These are phyloP conservation scores for Stomatorhinus ivindoensis DNA, from an alignment of 2,113 vertebrate species.

Conservation along the genomic window DNA sequence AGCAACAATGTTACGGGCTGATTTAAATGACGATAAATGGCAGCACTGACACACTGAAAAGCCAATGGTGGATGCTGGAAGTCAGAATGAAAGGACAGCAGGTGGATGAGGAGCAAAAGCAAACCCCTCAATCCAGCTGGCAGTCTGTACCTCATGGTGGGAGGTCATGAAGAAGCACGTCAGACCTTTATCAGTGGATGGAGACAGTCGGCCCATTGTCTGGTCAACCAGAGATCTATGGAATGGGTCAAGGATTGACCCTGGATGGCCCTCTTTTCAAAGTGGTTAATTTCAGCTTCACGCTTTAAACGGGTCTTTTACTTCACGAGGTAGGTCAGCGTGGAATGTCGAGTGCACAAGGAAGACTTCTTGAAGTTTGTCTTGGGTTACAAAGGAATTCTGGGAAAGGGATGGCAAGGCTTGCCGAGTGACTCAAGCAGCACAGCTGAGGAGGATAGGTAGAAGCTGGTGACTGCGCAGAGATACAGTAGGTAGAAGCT, in stretches of 20 bases:
- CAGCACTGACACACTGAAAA: background rate
- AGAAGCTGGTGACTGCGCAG: background rate
- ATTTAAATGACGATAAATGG: background rate
- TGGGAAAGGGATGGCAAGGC: conserved; percentile 5
- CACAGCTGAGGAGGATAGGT: conserved; percentile 5
- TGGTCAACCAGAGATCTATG: background rate
- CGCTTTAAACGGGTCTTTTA: background rate
- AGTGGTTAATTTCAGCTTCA: background rate
- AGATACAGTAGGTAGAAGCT: background rate
- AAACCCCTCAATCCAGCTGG: background rate
- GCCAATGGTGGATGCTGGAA: background rate
- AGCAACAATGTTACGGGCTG: background rate
- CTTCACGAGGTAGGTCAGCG: background rate
- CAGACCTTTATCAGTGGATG: background rate
- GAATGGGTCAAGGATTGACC: background rate
- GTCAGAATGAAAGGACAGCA: background rate
- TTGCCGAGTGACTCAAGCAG: background rate
- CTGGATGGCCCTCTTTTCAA: background rate
- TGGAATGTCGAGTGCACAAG: background rate
- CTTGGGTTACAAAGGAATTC: background rate
- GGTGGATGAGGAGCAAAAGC: background rate
- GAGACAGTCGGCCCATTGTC: background rate
- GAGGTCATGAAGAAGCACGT: background rate
- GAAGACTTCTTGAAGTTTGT: background rate
- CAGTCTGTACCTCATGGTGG: background rate